Evolutionary conservation across 2,797 vertebrate genomes (phyloP).

Genomic region (Gephyroberyx darwinii): DNA sequence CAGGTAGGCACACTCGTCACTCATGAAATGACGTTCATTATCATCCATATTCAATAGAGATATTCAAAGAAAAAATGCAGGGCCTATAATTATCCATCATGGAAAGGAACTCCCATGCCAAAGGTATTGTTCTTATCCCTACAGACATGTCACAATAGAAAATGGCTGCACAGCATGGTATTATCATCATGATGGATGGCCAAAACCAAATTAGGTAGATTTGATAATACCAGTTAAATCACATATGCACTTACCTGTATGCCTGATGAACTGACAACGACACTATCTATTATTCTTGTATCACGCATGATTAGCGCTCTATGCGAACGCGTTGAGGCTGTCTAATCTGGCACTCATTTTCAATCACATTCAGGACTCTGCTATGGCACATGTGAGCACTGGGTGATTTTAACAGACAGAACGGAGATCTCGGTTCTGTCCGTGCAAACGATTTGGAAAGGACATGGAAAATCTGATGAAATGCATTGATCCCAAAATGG

Average conservation of each 20-base stretch:
- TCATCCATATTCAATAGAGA: conserved; percentile 40
- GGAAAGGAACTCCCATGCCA: conserved; percentile 51
- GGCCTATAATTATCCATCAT: conserved; percentile 61
- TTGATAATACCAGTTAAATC: conserved; percentile 75
- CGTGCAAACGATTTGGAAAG: conserved; percentile 28
- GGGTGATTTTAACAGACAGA: conserved; percentile 54
- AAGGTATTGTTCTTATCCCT: conserved; percentile 60
- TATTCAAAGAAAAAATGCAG: conserved; percentile 28
- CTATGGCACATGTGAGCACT: conserved; percentile 49
- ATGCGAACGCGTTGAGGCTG: conserved; percentile 57
- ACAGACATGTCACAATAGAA: conserved; percentile 55
- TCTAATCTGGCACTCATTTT: conserved; percentile 61
- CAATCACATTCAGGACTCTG: conserved; percentile 42
- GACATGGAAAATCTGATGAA: conserved; percentile 30
- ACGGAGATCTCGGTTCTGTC: conserved; percentile 41
- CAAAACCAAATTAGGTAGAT: conserved; percentile 70
- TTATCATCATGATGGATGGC: conserved; percentile 71
- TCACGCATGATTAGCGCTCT: conserved; percentile 73
- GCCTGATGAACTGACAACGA: conserved; percentile 75
- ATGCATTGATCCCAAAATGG: conserved; percentile 30
- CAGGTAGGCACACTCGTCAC: conserved; percentile 35
- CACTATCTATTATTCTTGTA: conserved; percentile 76
- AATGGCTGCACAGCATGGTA: conserved; percentile 56
- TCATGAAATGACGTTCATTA: conserved; percentile 49
- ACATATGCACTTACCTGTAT: conserved; percentile 76